Percentiles rank a stretch among this genome's conserved stretches.
Evolutionary conservation across 2,888 invertebrate species (phyloP).

Genomic region (Chrysolina haemoptera): DNA sequence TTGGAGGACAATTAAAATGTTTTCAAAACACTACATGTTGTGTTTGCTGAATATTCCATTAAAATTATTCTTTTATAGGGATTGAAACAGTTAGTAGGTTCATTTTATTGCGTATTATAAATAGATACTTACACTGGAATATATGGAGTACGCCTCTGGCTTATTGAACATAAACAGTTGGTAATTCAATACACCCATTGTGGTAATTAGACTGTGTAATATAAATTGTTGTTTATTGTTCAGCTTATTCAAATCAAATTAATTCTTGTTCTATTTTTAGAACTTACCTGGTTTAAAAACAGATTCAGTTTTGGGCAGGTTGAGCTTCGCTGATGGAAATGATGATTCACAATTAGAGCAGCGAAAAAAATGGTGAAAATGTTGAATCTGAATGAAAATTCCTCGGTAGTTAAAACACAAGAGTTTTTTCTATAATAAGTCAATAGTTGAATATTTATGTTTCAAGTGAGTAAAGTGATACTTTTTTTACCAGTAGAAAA

Average conservation of each 20-base stretch:
- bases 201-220: constrained; percentile 18
- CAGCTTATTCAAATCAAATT: background rate
- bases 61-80: no score
- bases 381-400: no score
- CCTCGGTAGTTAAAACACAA: no score
- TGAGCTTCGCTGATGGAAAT: background rate
- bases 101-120: no score
- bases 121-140: background rate
- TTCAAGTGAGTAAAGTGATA: no score
- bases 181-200: constrained; percentile 15
- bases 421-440: no score
- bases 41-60: no score
- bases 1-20: no score
- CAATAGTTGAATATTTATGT: no score
- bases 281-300: constrained; percentile 3
- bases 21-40: no score
- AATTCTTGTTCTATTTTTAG: constrained; percentile 4
- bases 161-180: background rate
- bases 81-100: no score
- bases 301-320: background rate
- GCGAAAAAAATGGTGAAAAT: background rate
- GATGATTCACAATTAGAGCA: background rate
- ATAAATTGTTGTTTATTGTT: constrained; percentile 7
- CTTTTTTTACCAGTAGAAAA: no score
- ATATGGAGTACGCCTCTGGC: background rate